Base-by-base conservation (phyloP, 2,113 vertebrate species). In the Electrona antarctica region DNA sequence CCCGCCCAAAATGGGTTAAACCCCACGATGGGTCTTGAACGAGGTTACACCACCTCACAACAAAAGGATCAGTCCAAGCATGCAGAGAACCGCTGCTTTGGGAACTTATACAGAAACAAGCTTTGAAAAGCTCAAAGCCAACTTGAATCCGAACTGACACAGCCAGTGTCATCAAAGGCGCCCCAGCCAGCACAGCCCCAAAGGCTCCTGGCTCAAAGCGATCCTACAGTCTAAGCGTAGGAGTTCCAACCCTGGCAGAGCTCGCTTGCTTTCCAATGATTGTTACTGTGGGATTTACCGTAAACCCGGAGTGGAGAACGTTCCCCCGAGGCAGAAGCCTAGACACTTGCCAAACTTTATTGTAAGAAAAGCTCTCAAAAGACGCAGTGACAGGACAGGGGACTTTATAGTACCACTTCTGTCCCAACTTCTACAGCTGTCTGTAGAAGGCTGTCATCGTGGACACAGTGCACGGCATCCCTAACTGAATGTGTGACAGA, bases 111-210 rank as follows among this genome's bases (percentile, higher is more conserved):
- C 28, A 51, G 21, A 74, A 41, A 61, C 63, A 58, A 80, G 77
- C 60, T 67, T 58, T 54, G 2, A 62, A 21, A 69, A 72, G 69
- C 28, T 58, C 51, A 64, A 45, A 47, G 60, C 59, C 58, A 51
- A 79, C 71, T 83, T 4, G 33, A 41, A 41, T 79, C 67, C 77
- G 64, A 72, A 74, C 33, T 41, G 33, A 80, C 69, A 60, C 65
- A 67, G 10, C 41, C 60, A 21, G 3, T 28, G 50, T 14, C 62
- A 82, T 75, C 68, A 87, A 77, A 86, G 78, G 47, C 64, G 46
- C 61, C 52, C 21, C 21, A 21, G 21, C 21, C 54, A 59, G 62
- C 7, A 8, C 21, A 74, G 62, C 72, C 73, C 77, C 29, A 5
- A 41, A 52, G 77, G 58, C 28, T 0, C 54, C 63, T 15, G 51